phyloP scores from a whole-genome alignment of 92 coral and sea anemone genomes.

The Palythoa grandis region DNA sequence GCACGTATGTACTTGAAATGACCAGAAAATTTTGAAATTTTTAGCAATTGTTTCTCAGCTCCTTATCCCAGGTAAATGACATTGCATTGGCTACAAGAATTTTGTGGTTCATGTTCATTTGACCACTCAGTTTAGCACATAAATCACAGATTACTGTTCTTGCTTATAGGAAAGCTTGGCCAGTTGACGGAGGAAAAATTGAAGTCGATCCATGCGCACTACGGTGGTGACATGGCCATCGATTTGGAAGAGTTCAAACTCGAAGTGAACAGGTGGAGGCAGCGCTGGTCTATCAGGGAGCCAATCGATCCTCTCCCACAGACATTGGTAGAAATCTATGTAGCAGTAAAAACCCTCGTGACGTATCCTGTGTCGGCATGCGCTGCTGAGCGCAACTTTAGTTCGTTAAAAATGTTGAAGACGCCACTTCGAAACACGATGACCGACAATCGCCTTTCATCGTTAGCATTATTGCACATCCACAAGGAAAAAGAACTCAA shows the following conservation, averaged over 20 bases:
- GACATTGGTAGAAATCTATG: conserved; percentile 18
- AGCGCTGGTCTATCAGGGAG: conserved; percentile 43
- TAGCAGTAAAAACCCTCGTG: conserved; percentile 24
- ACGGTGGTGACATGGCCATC: conserved; percentile 45
- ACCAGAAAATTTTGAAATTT: too few relatives aligned
- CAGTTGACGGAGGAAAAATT: conserved; percentile 43
- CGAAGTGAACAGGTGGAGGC: conserved; percentile 46
- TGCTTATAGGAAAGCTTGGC: conserved; percentile 52
- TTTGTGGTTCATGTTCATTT: conserved; percentile 42
- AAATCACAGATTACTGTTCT: conserved; percentile 42
- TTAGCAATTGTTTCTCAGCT: too few relatives aligned
- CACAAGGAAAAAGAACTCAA: too few relatives aligned
- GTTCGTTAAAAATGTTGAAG: conserved; percentile 37
- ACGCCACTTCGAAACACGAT: not conserved
- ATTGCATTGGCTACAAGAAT: conserved; percentile 42
- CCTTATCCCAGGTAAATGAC: conserved; percentile 44
- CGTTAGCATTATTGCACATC: too few relatives aligned
- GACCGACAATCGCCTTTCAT: too few relatives aligned
- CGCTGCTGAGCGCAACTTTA: conserved; percentile 43
- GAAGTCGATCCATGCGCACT: conserved; percentile 49
- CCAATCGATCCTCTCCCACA: conserved; percentile 40
- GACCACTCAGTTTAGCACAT: conserved; percentile 43
- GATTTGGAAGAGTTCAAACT: conserved; percentile 23
- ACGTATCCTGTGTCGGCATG: not conserved
- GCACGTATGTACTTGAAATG: too few relatives aligned